Evolutionary conservation across 2,888 invertebrate genomes (phyloP).

Genomic region (Fragum sueziense): DNA sequence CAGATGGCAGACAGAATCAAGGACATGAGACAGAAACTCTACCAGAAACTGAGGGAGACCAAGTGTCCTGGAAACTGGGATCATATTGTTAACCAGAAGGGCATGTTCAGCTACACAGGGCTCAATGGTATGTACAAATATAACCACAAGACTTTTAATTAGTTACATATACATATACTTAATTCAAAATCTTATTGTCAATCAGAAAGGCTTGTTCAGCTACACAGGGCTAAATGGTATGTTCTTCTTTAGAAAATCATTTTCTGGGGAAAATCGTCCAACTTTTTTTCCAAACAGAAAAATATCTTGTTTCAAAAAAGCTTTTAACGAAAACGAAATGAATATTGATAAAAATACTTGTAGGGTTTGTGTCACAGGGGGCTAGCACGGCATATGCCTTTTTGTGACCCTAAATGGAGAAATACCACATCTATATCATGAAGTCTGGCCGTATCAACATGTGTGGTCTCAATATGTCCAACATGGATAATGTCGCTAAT

Average conservation of each 20-base stretch:
- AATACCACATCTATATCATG: slow-evolving; percentile 96
- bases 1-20: slow-evolving; percentile 95
- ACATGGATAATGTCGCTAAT: slow-evolving; percentile 95
- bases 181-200: slow-evolving; percentile 96
- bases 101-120: slow-evolving; percentile 99
- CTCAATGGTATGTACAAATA: slow-evolving; percentile 89
- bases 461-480: slow-evolving; percentile 94
- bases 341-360: too few relatives aligned
- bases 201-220: slow-evolving; percentile 96
- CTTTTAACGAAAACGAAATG: too few relatives aligned
- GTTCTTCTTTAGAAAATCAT: too few relatives aligned
- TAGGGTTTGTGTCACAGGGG: too few relatives aligned
- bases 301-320: too few relatives aligned
- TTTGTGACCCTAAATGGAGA: too few relatives aligned
- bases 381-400: too few relatives aligned
- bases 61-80: slow-evolving; percentile 97
- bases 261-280: too few relatives aligned
- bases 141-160: too few relatives aligned
- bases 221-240: slow-evolving; percentile 95
- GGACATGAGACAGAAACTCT: slow-evolving; percentile 89
- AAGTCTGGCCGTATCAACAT: slow-evolving; percentile 95
- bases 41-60: slow-evolving; percentile 74
- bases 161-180: too few relatives aligned
- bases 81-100: slow-evolving; percentile 92
- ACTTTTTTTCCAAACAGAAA: too few relatives aligned